Evolutionary conservation across 1,140 invertebrate species (phyloP).

Genomic region (Bombus balteatus): DNA sequence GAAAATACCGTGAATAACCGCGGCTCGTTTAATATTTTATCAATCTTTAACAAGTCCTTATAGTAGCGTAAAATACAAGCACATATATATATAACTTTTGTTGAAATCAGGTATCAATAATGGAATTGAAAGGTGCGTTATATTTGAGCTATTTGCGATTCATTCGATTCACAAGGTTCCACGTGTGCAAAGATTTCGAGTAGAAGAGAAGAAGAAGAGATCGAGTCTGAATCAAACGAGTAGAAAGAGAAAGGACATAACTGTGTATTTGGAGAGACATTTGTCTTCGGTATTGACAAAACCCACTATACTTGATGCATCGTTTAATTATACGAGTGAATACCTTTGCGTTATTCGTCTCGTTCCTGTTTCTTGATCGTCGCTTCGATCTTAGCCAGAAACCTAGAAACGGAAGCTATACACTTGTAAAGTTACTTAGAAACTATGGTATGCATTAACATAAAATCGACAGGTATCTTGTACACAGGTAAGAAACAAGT

Average conservation of each 20-base stretch:
- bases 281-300: neutral
- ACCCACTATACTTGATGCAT: neutral
- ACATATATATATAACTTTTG: no score
- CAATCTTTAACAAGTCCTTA: neutral
- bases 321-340: slow-evolving; percentile 23
- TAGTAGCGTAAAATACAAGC: neutral
- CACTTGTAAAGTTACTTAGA: neutral
- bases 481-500: neutral
- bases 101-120: no score
- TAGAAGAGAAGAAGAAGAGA: neutral
- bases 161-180: no score
- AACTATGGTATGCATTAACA: neutral
- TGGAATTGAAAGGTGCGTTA: no score
- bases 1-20: neutral
- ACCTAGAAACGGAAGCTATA: neutral
- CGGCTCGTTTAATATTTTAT: neutral
- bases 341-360: neutral
- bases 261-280: neutral
- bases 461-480: neutral
- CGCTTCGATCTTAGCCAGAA: neutral
- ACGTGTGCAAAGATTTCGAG: no score
- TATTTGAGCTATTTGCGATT: no score
- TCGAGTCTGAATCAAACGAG: neutral
- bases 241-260: neutral
- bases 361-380: neutral